Base-by-base conservation (phyloP, 2,888 invertebrate genomes). In the Tyria jacobaeae region DNA sequence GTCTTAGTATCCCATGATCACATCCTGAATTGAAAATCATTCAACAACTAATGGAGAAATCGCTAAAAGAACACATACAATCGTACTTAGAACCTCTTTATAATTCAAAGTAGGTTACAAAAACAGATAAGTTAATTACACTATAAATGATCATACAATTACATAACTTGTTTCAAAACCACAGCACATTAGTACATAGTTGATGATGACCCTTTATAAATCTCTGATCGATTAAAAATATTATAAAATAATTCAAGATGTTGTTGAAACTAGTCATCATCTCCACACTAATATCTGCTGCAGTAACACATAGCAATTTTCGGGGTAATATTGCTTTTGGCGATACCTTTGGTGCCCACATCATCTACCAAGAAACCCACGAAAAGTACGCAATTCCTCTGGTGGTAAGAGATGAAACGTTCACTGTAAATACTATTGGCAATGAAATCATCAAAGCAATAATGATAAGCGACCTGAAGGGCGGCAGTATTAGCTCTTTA, bases 331-430 rank as follows among this genome's bases (percentile, higher is more conserved):
- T 72, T 9, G 48, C 39, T 1, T n/a, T 65, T 1, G 67, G 71
- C 24, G 64, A 62, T 48, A 51, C 59, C 6, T 66, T 55, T 27
- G 76, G 71, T 10, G 56, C 66, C 1, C 66, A 67, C 60, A 25
- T 81, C 3, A 78, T 81, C 12, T 79, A 80, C 49, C 78, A 82
- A 0, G 68, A 78, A 37, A 63, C 52, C 2, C 76, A 75, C 37
- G 35, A 80, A 15, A 81, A 79, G 60, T 68, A 66, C 24, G 41
- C 61, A 0, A 66, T 82, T 3, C 76, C 73, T 0, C 54, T 79
- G 0, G 48, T 73, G 1, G 61, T 55, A 9, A 68, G 82, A 14
- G 57, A 57, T 17, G 79, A 79, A 69, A 73, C 76, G 27, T 47
- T 82, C 0, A 58, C 48, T 0, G 72, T 81, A 0, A 17, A 53